Evolutionary conservation across 92 coral and sea anemone genomes (phyloP), one percentile per base, ranked within the genome.

Genomic region (Zoanthus sociatus): DNA sequence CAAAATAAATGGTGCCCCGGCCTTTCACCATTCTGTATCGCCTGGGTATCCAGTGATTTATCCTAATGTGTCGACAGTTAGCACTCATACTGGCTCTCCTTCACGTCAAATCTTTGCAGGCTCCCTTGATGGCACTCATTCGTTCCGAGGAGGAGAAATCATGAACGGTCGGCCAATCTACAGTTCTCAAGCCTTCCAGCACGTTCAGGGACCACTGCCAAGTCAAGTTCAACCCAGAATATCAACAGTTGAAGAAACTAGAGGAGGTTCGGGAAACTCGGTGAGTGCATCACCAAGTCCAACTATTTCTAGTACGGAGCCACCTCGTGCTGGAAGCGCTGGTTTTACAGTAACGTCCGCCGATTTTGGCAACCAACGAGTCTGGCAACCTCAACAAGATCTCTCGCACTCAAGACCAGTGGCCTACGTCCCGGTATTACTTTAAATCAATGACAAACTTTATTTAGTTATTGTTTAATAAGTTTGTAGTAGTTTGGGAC

Each of bases 321-420:
- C 92, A 14, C 89, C 92, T 66, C 90, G 93, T 51, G 90, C 87
- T 37, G 91, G 93, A 54, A 86, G 93, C 70, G 88, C 84, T n/a
- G 93, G 95, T 45, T 91, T 90, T 89, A 77, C 94, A 33, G 84
- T 89, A 46, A 78, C 95, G 17, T 75, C 94, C 64, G 95, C 98
- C 4, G 99, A 97, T 74, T 86, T 95, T 83, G 85, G 92, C 87
- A 93, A 83, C 83, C 98, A 95, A 55, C 93, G 98, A 33, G 98
- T 97, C 15, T 97, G 99, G 99, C 99, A 97, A 58, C 98, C 99
- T 15, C 99, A 97, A 68, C 98, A 97, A 92, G 99, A 97, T 87
- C 92, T 97, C 45, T 46, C 85, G 67, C 85, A 81, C 31, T 90
- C 99, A 68, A 87, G 98, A 73, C 96, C 94, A 50, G 98, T 96